These are phyloP conservation scores for Tyrophagus putrescentiae DNA, from an alignment of 1,140 invertebrate species.

Conservation along the genomic window DNA sequence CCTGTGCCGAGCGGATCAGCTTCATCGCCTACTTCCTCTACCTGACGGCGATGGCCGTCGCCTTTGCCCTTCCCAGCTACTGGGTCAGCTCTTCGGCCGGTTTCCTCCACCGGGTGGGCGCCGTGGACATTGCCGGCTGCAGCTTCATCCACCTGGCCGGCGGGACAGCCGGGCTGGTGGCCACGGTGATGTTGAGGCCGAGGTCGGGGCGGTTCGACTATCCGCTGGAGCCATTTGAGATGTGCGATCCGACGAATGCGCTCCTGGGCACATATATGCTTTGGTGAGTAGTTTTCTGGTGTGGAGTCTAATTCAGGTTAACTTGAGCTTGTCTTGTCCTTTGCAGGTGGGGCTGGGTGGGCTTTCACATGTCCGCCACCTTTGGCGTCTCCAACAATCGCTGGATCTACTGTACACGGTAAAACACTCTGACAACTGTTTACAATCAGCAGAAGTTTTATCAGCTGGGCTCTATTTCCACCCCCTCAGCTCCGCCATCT, in stretches of 20 bases:
- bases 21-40: conserved; percentile 79
- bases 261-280: conserved; percentile 80
- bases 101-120: conserved; percentile 60
- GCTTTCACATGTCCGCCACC: conserved; percentile 66
- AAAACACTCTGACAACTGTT: not conserved
- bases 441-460: conserved; percentile 16
- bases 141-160: conserved; percentile 68
- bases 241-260: conserved; percentile 75
- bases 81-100: conserved; percentile 76
- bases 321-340: conserved; percentile 1
- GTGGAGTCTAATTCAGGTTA: not conserved
- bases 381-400: conserved; percentile 50
- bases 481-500: conserved; percentile 25
- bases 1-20: conserved; percentile 76
- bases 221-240: conserved; percentile 50
- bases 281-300: conserved; percentile 42
- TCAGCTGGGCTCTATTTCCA: conserved; percentile 26
- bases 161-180: conserved; percentile 55
- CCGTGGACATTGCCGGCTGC: conserved; percentile 66
- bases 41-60: conserved; percentile 69
- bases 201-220: conserved; percentile 66
- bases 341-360: conserved; percentile 68
- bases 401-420: conserved; percentile 69
- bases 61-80: conserved; percentile 78
- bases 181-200: conserved; percentile 73